Conservation (phyloP, 1,140 invertebrate species). For the Anadara kagoshimensis region DNA sequence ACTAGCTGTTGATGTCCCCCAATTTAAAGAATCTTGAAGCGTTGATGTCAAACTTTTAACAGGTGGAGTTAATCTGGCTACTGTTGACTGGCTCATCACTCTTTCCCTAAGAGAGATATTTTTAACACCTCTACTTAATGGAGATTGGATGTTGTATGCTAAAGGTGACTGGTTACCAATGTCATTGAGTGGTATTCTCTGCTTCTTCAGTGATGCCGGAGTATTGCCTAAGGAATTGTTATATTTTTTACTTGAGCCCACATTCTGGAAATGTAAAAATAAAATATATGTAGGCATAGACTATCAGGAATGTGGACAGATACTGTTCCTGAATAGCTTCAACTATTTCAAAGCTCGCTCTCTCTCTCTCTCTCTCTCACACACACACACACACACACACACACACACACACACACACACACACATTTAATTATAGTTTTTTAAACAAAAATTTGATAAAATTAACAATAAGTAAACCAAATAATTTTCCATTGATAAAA, state of each 20-base stretch:
- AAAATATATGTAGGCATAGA: background rate
- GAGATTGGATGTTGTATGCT: background rate
- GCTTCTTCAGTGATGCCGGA: slow-evolving; percentile 12
- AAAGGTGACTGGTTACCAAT: background rate
- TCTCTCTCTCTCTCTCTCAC: background rate
- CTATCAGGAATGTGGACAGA: background rate
- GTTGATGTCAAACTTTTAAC: slow-evolving; percentile 66
- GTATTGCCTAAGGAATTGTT: background rate
- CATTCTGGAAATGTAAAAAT: background rate
- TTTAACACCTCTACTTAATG: slow-evolving; percentile 6
- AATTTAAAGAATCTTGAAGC: slow-evolving; percentile 57
- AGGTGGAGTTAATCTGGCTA: slow-evolving; percentile 51
- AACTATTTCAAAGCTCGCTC: background rate
- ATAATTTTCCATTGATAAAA: too few relatives aligned
- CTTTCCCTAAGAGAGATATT: slow-evolving; percentile 40
- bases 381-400: too few relatives aligned
- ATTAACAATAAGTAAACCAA: too few relatives aligned
- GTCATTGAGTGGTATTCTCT: slow-evolving; percentile 1
- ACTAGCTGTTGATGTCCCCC: slow-evolving; percentile 31
- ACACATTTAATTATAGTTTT: too few relatives aligned
- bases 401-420: too few relatives aligned
- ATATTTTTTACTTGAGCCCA: too few relatives aligned
- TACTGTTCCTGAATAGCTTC: background rate
- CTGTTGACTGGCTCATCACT: slow-evolving; percentile 26
- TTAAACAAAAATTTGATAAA: too few relatives aligned